Base-by-base conservation (phyloP, 2,888 invertebrate genomes). In the Cordilura impudica region DNA sequence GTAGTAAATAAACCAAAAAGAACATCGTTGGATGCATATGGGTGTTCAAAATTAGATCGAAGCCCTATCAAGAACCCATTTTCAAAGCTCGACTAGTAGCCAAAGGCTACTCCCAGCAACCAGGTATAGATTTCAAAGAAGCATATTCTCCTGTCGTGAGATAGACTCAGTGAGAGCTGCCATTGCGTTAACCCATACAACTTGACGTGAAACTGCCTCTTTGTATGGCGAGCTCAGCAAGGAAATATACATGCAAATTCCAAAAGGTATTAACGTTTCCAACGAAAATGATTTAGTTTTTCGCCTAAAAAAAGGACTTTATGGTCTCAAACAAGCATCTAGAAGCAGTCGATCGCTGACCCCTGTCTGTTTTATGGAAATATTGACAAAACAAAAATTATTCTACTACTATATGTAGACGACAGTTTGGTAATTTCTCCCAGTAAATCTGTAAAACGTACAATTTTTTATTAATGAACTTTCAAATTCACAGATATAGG, bases 81-180 rank as follows among this genome's bases (percentile, higher is more conserved):
- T 82, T 73, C 18, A 82, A 83, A 43, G 81, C 81, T 49, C 66
- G 81, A 23, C 49, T 83, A 14, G 80, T 82, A 14, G 80, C 65
- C 4, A 58, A 82, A 23, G 82, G n/a, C n/a, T n/a, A n/a, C n/a
- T n/a, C n/a, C n/a, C n/a, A n/a, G n/a, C n/a, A n/a, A n/a, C n/a
- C n/a, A 26, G 84, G 83, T 1, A 49, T 83, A 1, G 83, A 83
- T 35, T 84, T 81, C 70, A 16, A 69, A 4, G 83, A 84, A 81
- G 83, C 83, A 4, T 83, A 82, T 45, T 82, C 81, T 69, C 86
- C 87, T 12, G 86, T 87, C 0, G 84, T 81, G 6, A 82, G 77
- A 73, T 82, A 82, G 72, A 82, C 26, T 85, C 84, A n/a, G n/a
- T n/a, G n/a, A 81, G 84, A 54, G 56, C 70, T n/a, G 56, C 84